Conservation (phyloP, 1,140 invertebrate genomes). For the Eurosta solidaginis region DNA sequence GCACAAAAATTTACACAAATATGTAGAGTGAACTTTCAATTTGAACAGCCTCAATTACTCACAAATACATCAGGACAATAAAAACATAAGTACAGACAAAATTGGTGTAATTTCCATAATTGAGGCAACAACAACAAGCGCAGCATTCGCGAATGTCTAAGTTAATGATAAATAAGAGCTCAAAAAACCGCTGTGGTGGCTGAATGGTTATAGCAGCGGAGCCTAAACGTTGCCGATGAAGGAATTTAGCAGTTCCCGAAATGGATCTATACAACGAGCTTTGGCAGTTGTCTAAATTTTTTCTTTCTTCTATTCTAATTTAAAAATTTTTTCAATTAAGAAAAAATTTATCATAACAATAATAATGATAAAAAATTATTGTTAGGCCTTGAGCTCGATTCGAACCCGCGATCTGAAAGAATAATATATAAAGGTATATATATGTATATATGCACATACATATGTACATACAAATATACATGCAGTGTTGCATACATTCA, state of each 20-base stretch:
- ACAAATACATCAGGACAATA: background rate
- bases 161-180: constrained; percentile 14
- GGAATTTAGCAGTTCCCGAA: too few species aligned
- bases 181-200: background rate
- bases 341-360: too few species aligned
- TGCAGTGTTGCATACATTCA: background rate
- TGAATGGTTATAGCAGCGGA: too few species aligned
- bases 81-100: background rate
- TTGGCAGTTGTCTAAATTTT: too few species aligned
- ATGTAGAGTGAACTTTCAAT: background rate
- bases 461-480: background rate
- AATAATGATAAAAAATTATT: too few species aligned
- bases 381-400: too few species aligned
- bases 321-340: too few species aligned
- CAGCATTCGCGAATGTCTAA: background rate
- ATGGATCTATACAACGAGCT: too few species aligned
- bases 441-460: background rate
- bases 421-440: background rate
- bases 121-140: constrained; percentile 19
- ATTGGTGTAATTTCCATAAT: background rate
- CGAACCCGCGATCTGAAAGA: too few species aligned
- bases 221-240: too few species aligned
- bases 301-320: too few species aligned
- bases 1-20: too few species aligned
- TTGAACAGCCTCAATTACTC: background rate